phyloP scores from a whole-genome alignment of 2,113 vertebrate genomes.

The zebrafish (Danio rerio) region DNA sequence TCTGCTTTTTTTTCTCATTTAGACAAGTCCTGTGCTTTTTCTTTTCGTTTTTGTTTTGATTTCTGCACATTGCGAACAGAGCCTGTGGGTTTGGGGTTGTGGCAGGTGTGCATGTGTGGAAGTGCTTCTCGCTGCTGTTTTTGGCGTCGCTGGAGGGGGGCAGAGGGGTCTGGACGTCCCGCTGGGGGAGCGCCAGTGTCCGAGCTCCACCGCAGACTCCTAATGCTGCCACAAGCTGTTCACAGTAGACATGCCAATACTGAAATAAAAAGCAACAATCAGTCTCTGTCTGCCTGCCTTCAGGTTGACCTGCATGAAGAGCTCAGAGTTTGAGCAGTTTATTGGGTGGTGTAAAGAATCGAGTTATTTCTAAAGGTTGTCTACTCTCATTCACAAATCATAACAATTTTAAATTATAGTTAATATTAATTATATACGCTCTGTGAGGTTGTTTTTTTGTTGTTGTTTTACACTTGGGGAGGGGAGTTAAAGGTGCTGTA shows the following conservation, averaged over 20 bases:
- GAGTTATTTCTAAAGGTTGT: no score
- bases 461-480: no score
- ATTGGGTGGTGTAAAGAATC: not conserved
- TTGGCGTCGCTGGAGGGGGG: conserved; percentile 61
- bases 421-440: no score
- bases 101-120: conserved; percentile 27
- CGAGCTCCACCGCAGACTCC: conserved; percentile 66
- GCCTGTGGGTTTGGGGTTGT: conserved; percentile 34
- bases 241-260: conserved; percentile 98
- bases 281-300: conserved; percentile 69
- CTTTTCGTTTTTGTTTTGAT: conserved; percentile 53
- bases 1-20: conserved; percentile 63
- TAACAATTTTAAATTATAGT: no score
- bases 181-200: conserved; percentile 44
- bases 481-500: no score
- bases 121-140: conserved; percentile 60
- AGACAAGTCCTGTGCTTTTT: conserved; percentile 43
- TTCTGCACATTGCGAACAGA: conserved; percentile 64
- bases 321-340: conserved; percentile 72
- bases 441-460: no score
- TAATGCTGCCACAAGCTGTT: conserved; percentile 92
- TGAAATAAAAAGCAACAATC: conserved; percentile 77
- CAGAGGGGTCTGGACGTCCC: conserved; percentile 52
- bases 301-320: conserved; percentile 70
- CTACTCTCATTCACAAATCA: no score